Conservation (phyloP, 1,140 invertebrate genomes). For the Samia ricini region DNA sequence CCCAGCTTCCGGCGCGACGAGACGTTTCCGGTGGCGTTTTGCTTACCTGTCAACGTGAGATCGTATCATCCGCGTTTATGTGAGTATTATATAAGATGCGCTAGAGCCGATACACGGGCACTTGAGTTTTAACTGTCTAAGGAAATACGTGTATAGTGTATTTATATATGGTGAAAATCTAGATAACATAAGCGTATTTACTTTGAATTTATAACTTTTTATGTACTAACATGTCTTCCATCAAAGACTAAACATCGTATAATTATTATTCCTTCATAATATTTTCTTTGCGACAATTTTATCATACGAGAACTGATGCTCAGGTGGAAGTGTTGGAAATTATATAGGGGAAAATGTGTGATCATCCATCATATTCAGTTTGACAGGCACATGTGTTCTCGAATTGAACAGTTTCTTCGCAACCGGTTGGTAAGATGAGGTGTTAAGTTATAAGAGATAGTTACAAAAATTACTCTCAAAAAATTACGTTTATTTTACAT, state of each 20-base stretch:
- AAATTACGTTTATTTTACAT: no score
- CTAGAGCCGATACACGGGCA: no score
- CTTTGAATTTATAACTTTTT: not conserved
- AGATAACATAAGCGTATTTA: not conserved
- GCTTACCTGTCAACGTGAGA: no score
- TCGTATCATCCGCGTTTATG: no score
- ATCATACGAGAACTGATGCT: slow-evolving; percentile 12
- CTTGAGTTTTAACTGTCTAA: no score
- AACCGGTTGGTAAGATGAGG: slow-evolving; percentile 1
- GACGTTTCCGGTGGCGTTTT: no score
- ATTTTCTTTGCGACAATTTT: slow-evolving; percentile 15
- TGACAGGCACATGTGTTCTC: slow-evolving; percentile 46
- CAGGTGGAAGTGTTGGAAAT: slow-evolving; percentile 8
- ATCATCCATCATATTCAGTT: slow-evolving; percentile 45
- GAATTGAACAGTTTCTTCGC: slow-evolving; percentile 34
- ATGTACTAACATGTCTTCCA: not conserved
- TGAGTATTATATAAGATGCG: no score
- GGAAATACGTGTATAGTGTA: no score
- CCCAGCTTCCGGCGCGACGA: no score
- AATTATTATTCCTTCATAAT: slow-evolving; percentile 2
- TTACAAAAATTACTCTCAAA: not conserved
- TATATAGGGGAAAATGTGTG: slow-evolving; percentile 10
- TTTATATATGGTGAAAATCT: no score
- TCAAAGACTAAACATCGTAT: not conserved
- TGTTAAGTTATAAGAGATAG: not conserved